These are phyloP conservation scores for Corythornis madagascariensis DNA, from an alignment of 2,113 vertebrate species.

Conservation along the genomic window DNA sequence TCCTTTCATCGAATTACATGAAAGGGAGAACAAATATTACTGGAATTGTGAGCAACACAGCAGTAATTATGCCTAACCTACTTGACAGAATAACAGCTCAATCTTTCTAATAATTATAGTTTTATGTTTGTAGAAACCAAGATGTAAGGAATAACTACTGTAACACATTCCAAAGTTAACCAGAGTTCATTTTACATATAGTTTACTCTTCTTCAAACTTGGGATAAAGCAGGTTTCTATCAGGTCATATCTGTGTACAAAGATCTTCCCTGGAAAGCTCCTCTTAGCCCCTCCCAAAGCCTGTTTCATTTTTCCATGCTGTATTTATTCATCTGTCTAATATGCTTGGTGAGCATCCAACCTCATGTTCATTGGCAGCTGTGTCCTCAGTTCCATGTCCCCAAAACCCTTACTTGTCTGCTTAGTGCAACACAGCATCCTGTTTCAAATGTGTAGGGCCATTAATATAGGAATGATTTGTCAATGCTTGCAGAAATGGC, in stretches of 20 bases:
- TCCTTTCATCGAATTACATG: neutral
- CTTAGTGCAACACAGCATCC: no score
- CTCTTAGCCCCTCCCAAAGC: neutral
- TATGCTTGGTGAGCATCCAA: neutral
- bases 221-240: neutral
- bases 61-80: neutral
- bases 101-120: neutral
- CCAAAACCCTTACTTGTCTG: neutral
- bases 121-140: neutral
- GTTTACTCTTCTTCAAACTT: neutral
- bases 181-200: neutral
- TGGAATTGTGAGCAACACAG: neutral
- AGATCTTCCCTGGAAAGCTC: neutral
- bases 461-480: neutral
- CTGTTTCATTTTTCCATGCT: neutral
- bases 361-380: neutral
- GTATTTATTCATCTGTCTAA: neutral
- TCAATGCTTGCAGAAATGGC: neutral
- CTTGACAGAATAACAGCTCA: neutral
- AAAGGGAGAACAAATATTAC: neutral
- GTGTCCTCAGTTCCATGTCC: neutral
- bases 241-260: neutral
- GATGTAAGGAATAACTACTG: neutral
- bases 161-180: neutral
- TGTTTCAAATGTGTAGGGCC: neutral